These are phyloP conservation scores for Odontamblyopus lacepedii DNA, from an alignment of 2,797 vertebrate genomes.

Conservation along the genomic window DNA sequence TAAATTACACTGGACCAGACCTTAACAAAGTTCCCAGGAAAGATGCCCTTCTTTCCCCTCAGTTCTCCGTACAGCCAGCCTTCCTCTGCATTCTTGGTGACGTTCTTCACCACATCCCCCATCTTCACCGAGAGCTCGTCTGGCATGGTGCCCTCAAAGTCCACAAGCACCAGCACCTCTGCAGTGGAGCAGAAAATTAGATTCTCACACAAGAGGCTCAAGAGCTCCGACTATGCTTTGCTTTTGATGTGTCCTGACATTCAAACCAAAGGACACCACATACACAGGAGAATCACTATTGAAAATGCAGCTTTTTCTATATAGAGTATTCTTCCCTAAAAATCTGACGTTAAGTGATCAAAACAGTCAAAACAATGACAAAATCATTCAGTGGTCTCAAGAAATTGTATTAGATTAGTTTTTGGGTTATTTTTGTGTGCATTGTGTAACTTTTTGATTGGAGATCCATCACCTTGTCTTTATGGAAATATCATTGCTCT, in stretches of 20 bases:
- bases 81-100: constrained; percentile 70
- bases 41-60: constrained; percentile 78
- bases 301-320: background rate
- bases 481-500: too few relatives aligned
- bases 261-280: constrained; percentile 25
- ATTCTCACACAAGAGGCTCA: constrained; percentile 33
- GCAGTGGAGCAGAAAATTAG: constrained; percentile 56
- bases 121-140: constrained; percentile 79
- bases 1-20: constrained; percentile 53
- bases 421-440: too few relatives aligned
- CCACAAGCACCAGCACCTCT: constrained; percentile 85
- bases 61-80: constrained; percentile 87
- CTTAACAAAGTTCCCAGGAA: constrained; percentile 83
- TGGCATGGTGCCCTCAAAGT: constrained; percentile 76
- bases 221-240: constrained; percentile 19
- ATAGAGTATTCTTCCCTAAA: too few relatives aligned
- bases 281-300: background rate
- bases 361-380: background rate
- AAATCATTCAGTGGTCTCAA: background rate
- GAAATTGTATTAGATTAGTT: background rate
- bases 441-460: too few relatives aligned
- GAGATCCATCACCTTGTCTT: too few relatives aligned
- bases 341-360: background rate
- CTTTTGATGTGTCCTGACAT: constrained; percentile 46
- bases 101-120: constrained; percentile 83